Evolutionary conservation across 1,140 invertebrate genomes (phyloP).

Genomic region (Drosophila asahinai): DNA sequence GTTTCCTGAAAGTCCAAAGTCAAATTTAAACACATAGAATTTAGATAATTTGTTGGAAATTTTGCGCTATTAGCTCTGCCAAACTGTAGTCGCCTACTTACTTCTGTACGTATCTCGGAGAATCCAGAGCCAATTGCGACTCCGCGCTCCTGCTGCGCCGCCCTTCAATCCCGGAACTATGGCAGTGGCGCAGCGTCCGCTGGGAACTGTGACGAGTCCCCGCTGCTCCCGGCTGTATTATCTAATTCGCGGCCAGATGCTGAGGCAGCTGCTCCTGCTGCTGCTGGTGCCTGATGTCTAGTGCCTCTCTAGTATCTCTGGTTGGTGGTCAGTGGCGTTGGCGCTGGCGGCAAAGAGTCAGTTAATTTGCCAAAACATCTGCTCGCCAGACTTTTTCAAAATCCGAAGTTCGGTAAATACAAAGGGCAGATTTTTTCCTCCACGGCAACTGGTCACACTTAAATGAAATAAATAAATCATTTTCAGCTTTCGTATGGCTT

Average conservation of each 20-base stretch:
- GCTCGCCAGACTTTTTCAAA: too few species aligned
- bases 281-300: neutral
- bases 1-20: neutral
- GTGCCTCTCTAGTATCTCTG: neutral
- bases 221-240: slow-evolving; percentile 5
- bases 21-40: slow-evolving; percentile 4
- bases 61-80: neutral
- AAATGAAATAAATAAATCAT: too few species aligned
- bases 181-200: slow-evolving; percentile 36
- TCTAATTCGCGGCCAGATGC: slow-evolving; percentile 16
- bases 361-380: too few species aligned
- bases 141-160: slow-evolving; percentile 25
- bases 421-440: too few species aligned
- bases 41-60: neutral
- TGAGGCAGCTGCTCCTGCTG: neutral
- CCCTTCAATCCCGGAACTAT: slow-evolving; percentile 38
- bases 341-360: slow-evolving; percentile 6
- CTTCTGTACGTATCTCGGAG: neutral
- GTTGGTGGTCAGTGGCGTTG: neutral
- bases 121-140: slow-evolving; percentile 7
- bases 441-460: too few species aligned
- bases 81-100: slow-evolving; percentile 12
- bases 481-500: too few species aligned
- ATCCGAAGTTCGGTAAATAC: too few species aligned
- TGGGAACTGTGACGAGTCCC: neutral